Percentiles rank a stretch among this genome's conserved stretches.
phyloP scores from a whole-genome alignment of 2,888 invertebrate genomes.

The Chrysotoxum bicinctum region DNA sequence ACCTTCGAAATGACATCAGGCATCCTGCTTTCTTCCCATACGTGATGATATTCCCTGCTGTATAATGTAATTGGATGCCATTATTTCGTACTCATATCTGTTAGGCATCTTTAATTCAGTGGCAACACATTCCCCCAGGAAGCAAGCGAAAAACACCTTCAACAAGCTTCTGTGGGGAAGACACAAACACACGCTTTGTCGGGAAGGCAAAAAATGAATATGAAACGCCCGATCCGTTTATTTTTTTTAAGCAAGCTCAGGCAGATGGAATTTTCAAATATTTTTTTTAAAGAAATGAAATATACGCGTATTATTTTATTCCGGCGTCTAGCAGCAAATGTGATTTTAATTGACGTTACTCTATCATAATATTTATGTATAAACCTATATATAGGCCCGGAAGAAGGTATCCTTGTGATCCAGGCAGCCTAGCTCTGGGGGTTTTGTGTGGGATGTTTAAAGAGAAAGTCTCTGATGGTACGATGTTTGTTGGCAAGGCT shows the following conservation, averaged over 20 bases:
- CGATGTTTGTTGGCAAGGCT: not conserved
- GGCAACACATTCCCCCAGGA: not conserved
- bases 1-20: constrained; percentile 28
- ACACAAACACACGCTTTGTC: not conserved
- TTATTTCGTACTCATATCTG: constrained; percentile 49
- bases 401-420: not conserved
- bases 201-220: not conserved
- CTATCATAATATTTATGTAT: constrained; percentile 23
- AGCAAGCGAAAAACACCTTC: not conserved
- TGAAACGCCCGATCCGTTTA: not conserved
- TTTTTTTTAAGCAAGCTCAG: not conserved
- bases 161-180: not conserved
- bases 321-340: constrained; percentile 27
- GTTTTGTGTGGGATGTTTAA: not conserved
- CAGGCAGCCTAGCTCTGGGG: not conserved
- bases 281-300: constrained; percentile 35
- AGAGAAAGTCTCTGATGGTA: not conserved
- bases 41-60: not conserved
- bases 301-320: constrained; percentile 1
- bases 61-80: constrained; percentile 46
- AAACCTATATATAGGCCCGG: not conserved
- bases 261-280: constrained; percentile 44
- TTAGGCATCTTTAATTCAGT: constrained; percentile 37
- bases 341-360: constrained; percentile 61
- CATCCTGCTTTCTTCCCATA: not conserved